Evolutionary conservation across 2,888 invertebrate genomes (phyloP), one percentile per base, ranked within the genome.

Genomic region (Diplolepis rosae): DNA sequence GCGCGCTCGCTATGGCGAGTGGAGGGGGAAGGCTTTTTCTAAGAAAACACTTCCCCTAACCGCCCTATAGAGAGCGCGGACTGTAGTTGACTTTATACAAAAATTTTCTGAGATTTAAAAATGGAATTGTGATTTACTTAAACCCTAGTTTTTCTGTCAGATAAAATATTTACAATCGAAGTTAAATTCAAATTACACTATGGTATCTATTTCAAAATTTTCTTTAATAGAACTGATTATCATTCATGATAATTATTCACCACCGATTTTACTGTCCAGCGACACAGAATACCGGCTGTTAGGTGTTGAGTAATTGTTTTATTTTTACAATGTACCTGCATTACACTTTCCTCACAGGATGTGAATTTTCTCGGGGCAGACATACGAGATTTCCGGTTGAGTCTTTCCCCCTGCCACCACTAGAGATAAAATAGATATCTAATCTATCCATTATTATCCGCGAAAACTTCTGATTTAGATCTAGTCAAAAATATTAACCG

Each of bases 281-380:
- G 52, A 52, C n/a, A 28, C 15, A 30, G 52, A 52, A 52, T 28
- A 52, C 15, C 7, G 9, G n/a, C 27, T 52, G 7, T 30, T 52
- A 52, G 52, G 15, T 52, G 52, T 52, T 52, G 28, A 28, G 52
- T 52, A 52, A 52, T 52, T 15, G 6, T 52, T 51, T 52, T 28
- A 52, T 52, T 52, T 52, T 52, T 28, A 52, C 52, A 52, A 52
- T 15, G 52, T 9, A 27, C 50, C 50, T 50, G 13, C 50, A 50
- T 50, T 50, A n/a, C 22, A 50, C 52, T 52, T 52, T 52, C 52
- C 52, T 52, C 52, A 28, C 28, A 52, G 52, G 52, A 52, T 52
- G 52, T 28, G 15, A 27, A 52, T 52, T 52, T 52, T 52, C 52
- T 52, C 28, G 28, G 52, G 6, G 27, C 28, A 52, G 52, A 52